Base-by-base conservation (phyloP, 2,797 vertebrate genomes). In the Heterohyrax brucei region DNA sequence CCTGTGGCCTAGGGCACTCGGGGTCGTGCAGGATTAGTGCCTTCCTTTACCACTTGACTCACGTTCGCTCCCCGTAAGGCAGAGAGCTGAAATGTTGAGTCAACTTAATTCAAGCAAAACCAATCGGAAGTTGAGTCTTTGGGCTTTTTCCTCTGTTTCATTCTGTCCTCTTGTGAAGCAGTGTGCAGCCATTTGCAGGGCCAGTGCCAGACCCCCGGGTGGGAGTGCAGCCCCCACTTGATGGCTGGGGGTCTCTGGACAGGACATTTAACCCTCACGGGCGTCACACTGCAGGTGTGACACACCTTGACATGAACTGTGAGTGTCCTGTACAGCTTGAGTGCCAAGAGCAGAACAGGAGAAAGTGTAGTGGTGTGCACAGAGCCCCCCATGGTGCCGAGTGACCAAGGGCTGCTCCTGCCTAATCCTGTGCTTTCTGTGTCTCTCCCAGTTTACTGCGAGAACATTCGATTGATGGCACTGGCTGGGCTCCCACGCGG, bases 401-500 rank as follows among this genome's bases (percentile, higher is more conserved):
- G 33, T 2, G 18, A 5, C 76, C 7, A 33, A 3, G 4, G 12
- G 6, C 9, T 0, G 2, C 61, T 61, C 28, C 66, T 4, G 4
- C 33, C n/a, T 96, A 99, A 98, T 0, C 70, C 16, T 16, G 16
- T 8, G 33, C n/a, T 9, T 79, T 16, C 97, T 66, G 12, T 1
- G 0, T 75, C 4, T 85, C 92, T 97, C 98, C 56, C 98, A 99
- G 99, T 98, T 99, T 99, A 98, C 98, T 99, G 98, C 98, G 99
- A 94, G 99, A 99, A 97, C 99, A 99, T 97, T 99, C 99, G n/a
- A 99, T 99, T 88, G 99, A 99, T 81, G 99, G 99, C 96, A 99
- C 99, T 81, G 99, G 99, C 98, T 99, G 99, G 99, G 99, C 99
- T 89, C 99, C 99, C 77, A 99, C 99, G 33, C 99, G 99, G 98